Percentiles rank a stretch among this genome's conserved stretches.
These are phyloP conservation scores for Amphipoea lucens DNA, from an alignment of 2,888 invertebrate genomes.

Conservation along the genomic window DNA sequence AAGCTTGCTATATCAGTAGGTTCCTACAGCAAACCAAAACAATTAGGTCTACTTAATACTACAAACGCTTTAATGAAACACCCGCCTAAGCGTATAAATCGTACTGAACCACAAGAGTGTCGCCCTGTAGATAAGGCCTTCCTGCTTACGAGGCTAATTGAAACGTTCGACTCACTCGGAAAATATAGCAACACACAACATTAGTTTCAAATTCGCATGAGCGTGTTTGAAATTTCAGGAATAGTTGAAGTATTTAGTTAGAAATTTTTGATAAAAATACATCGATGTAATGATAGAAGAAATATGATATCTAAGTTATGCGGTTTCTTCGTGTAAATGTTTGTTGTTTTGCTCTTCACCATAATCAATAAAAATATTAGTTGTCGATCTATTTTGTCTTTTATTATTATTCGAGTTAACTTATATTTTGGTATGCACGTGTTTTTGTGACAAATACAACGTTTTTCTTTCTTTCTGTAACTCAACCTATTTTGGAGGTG, in stretches of 20 bases:
- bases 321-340: not conserved
- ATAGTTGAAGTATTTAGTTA: not conserved
- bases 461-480: too few species aligned
- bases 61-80: not conserved
- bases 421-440: too few species aligned
- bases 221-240: not conserved
- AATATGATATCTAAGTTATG: not conserved
- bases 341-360: too few species aligned
- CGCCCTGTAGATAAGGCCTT: conserved; percentile 65
- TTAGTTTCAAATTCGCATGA: conserved; percentile 19
- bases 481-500: too few species aligned
- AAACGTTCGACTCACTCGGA: conserved; percentile 53
- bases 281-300: not conserved
- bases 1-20: not conserved
- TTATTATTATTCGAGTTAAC: too few species aligned
- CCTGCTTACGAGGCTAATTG: conserved; percentile 67
- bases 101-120: conserved; percentile 55
- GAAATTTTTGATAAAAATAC: not conserved
- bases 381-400: too few species aligned
- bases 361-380: too few species aligned
- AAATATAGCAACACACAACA: conserved; percentile 31
- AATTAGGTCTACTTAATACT: not conserved
- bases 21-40: not conserved
- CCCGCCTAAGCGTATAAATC: conserved; percentile 33
- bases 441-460: too few species aligned